A percentile compares a stretch with the other conserved stretches of the same genome.
phyloP scores from a whole-genome alignment of 2,113 vertebrate species.

The Myiopsitta monachus region DNA sequence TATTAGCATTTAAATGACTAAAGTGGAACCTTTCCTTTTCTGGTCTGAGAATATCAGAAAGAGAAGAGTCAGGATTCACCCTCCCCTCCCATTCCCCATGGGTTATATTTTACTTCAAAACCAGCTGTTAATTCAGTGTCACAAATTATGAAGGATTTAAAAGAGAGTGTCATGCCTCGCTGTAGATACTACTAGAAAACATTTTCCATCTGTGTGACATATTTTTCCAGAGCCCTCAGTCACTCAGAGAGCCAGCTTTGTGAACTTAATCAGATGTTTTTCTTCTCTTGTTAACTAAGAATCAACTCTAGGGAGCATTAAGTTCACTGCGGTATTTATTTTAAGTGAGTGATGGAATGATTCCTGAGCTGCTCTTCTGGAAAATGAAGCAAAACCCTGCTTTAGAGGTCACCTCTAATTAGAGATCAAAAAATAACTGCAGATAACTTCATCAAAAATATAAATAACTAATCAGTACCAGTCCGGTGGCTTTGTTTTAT shows the following conservation, averaged over 20 bases:
- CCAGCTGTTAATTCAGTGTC: constrained; percentile 67
- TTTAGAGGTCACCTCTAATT: constrained; percentile 66
- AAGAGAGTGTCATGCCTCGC: constrained; percentile 12
- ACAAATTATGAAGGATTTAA: constrained; percentile 49
- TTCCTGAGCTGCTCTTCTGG: constrained; percentile 30
- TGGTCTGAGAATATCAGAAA: constrained; percentile 63
- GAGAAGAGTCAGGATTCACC: constrained; percentile 48
- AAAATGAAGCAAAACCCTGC: constrained; percentile 31
- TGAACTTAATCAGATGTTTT: constrained; percentile 26
- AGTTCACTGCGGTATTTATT: constrained; percentile 12
- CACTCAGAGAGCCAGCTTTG: constrained; percentile 31
- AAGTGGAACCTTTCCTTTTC: constrained; percentile 59
- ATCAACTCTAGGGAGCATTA: constrained; percentile 15
- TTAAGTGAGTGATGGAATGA: constrained; percentile 22
- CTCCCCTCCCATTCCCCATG: constrained; percentile 37
- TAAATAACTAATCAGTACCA: constrained; percentile 48
- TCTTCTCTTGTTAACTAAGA: constrained; percentile 8
- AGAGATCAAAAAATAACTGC: constrained; percentile 58
- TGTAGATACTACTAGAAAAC: constrained; percentile 67
- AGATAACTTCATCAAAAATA: constrained; percentile 48
- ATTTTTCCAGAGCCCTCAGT: constrained; percentile 28
- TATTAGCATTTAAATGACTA: constrained; percentile 75
- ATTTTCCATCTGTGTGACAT: constrained; percentile 65
- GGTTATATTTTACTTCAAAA: constrained; percentile 62
- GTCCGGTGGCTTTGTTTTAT: constrained; percentile 38